These are phyloP conservation scores for Scaptomyza parva DNA, from an alignment of 2,888 invertebrate genomes.

Conservation along the genomic window DNA sequence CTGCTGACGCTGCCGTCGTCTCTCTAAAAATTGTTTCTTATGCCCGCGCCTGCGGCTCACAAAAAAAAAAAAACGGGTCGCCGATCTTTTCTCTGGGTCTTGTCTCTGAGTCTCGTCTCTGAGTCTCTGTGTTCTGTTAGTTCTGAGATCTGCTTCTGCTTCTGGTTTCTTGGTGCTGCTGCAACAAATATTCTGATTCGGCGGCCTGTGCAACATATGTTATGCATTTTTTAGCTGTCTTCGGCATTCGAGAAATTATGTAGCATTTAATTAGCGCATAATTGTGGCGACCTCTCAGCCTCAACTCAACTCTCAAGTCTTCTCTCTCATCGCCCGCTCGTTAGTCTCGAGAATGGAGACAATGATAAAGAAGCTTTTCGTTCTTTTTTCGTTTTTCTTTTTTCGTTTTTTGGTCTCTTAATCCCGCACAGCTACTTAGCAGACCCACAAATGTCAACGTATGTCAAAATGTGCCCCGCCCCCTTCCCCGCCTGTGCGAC, in stretches of 20 bases:
- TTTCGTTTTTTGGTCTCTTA: conserved; percentile 28
- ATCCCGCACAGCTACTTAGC: conserved; percentile 51
- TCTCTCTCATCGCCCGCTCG: neutral
- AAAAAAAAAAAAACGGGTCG: conserved; percentile 22
- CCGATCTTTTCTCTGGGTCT: conserved; percentile 9
- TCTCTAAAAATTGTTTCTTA: conserved; percentile 73
- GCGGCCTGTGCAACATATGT: conserved; percentile 70
- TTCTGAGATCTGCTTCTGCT: conserved; percentile 25
- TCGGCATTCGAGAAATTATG: conserved; percentile 78
- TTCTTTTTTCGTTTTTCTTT: no score
- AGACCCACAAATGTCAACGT: conserved; percentile 50
- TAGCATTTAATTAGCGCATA: conserved; percentile 81
- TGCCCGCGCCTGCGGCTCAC: conserved; percentile 60
- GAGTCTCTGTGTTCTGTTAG: conserved; percentile 7
- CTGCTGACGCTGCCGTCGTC: conserved; percentile 59
- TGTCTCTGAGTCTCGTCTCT: conserved; percentile 3
- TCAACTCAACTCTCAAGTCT: conserved; percentile 19
- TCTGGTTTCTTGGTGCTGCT: conserved; percentile 29
- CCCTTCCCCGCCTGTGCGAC: neutral
- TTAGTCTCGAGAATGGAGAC: conserved; percentile 22
- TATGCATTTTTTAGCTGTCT: conserved; percentile 79
- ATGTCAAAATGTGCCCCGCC: conserved; percentile 55
- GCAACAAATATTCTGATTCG: conserved; percentile 27
- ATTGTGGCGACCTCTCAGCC: conserved; percentile 62
- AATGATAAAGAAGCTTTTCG: conserved; percentile 38